phyloP scores from a whole-genome alignment of 2,113 vertebrate species.

The Strigops habroptila region DNA sequence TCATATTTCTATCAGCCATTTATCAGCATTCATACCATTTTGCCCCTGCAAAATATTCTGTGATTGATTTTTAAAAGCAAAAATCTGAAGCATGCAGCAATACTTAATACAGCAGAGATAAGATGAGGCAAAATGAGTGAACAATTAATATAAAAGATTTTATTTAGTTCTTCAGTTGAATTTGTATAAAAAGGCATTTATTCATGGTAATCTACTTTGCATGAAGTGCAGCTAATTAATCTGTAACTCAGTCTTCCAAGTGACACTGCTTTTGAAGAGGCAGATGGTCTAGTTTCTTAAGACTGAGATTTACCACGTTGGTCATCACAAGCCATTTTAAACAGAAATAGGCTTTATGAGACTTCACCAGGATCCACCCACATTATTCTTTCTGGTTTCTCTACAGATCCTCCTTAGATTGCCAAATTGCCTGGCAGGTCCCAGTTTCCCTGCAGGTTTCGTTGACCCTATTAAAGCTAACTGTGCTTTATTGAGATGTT shows the following conservation, averaged over 20 bases:
- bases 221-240: neutral
- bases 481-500: neutral
- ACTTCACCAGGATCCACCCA: neutral
- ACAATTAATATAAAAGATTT: constrained; percentile 5
- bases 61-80: constrained; percentile 46
- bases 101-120: constrained; percentile 9
- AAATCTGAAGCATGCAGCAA: neutral
- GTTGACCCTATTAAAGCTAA: neutral
- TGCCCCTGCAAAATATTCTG: constrained; percentile 9
- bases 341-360: neutral
- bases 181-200: neutral
- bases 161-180: neutral
- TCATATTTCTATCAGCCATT: constrained; percentile 29
- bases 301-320: neutral
- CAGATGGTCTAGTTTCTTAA: neutral
- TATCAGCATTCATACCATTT: constrained; percentile 1
- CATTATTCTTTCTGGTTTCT: neutral
- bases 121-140: constrained; percentile 30
- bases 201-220: neutral
- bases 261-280: neutral
- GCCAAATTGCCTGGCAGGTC: neutral
- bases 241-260: neutral
- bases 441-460: neutral
- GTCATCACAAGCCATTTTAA: neutral
- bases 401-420: neutral